Evolutionary conservation across 1,140 invertebrate genomes (phyloP), one percentile per base, ranked within the genome.

Genomic region (Tetranychus urticae): DNA sequence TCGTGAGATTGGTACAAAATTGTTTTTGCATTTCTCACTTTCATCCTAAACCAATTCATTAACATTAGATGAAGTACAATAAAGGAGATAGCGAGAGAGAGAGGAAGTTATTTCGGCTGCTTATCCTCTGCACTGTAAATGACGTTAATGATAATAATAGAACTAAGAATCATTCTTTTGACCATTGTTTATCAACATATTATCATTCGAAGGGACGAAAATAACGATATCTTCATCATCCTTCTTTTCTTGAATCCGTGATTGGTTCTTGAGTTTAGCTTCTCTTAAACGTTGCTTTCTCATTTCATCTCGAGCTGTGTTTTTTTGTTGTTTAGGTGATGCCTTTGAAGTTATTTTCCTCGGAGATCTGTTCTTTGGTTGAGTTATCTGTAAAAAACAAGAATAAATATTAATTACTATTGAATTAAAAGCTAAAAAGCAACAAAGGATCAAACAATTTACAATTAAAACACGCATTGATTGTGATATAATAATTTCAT

Each of bases 361-460:
- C 5, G 46, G 58, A 59, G 58, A 46, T 45, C 58, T 7, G 12
- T 6, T 59, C 58, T 59, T 59, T 59, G 58, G 58, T 59, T 45
- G 42, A 48, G 39, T 48, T 14, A 45, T 36, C 46, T 59, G 6
- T 12, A n/a, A 48, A 10, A 35, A 46, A 37, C 12, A 56, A 36
- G 34, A 10, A 56, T 5, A 56, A 35, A 36, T 4, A 45, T 2
- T 14, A 34, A 59, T 58, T 42, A 12, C 2, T 36, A 13, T 13
- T 5, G 35, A n/a, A 56, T 10, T 5, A 33, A 35, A 57, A 57
- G 23, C 13, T 57, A 33, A 36, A 34, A 57, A 57, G 7, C 7
- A 14, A n/a, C 2, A 10, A 12, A 59, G 14, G 3, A 37, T 58
- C 39, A 34, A 35, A 33, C 3, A 48, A 47, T 34, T 42, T 42